phyloP scores from a whole-genome alignment of 2,113 vertebrate genomes.

The Herpetotheres cachinnans region DNA sequence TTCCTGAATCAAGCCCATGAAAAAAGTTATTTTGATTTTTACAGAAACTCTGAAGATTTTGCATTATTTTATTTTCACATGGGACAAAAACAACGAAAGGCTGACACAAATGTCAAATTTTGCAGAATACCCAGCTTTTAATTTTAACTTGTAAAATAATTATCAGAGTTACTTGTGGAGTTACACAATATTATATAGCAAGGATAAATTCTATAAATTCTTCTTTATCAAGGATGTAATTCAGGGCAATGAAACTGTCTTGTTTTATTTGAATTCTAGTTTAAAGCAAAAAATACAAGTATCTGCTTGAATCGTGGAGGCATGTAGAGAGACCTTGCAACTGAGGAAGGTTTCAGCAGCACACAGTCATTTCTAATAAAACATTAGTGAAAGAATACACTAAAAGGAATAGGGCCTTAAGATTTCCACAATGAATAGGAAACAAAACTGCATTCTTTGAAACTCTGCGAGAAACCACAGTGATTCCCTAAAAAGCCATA shows the following conservation, averaged over 20 bases:
- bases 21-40: not conserved
- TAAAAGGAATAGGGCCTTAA: not conserved
- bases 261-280: not conserved
- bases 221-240: not conserved
- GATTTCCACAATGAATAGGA: not conserved
- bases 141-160: not conserved
- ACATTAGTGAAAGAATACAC: not conserved
- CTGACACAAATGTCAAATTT: not conserved
- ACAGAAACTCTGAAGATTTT: not conserved
- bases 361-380: not conserved
- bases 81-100: not conserved
- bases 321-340: not conserved
- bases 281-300: not conserved
- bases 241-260: not conserved
- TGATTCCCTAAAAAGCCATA: not conserved
- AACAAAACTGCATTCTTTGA: not conserved
- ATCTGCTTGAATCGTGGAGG: not conserved
- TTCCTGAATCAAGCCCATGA: not conserved
- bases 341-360: not conserved
- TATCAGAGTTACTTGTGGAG: not conserved
- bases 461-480: not conserved
- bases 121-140: not conserved
- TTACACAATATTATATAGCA: not conserved
- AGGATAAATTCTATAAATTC: not conserved
- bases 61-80: not conserved